Conservation (phyloP, 2,113 vertebrate genomes). For the Thalassoma bifasciatum region DNA sequence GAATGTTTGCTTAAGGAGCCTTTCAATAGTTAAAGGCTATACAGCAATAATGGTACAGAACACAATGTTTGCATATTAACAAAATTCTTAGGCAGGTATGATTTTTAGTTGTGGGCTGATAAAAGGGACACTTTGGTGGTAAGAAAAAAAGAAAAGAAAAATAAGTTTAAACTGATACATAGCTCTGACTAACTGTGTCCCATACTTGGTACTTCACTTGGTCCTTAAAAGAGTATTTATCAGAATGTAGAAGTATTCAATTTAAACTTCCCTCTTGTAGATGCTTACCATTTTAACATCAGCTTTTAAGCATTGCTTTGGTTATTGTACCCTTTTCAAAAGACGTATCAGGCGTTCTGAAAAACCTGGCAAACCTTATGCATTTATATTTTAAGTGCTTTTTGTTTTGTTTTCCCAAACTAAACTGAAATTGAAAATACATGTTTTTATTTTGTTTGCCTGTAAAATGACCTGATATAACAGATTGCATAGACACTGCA, state of each 20-base stretch:
- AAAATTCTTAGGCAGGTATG: conserved; percentile 3
- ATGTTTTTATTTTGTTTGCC: not conserved
- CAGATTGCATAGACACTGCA: too few relatives aligned
- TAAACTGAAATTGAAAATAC: not conserved
- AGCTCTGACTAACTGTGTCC: too few relatives aligned
- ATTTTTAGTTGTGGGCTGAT: not conserved
- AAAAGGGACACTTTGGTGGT: not conserved
- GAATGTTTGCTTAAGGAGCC: conserved; percentile 7
- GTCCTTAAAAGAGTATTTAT: not conserved
- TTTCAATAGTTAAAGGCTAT: not conserved
- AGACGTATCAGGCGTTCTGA: too few relatives aligned
- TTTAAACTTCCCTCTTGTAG: not conserved
- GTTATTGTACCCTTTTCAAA: not conserved
- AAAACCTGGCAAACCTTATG: not conserved
- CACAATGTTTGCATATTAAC: conserved; percentile 1
- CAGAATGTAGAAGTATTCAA: not conserved
- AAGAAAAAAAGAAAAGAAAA: not conserved
- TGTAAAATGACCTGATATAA: too few relatives aligned
- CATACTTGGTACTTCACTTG: too few relatives aligned
- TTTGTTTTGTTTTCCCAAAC: not conserved
- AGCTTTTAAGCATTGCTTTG: not conserved
- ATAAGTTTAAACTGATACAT: too few relatives aligned
- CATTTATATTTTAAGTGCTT: not conserved
- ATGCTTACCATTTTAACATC: not conserved
- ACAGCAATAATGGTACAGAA: conserved; percentile 6